phyloP scores from a whole-genome alignment of 2,888 invertebrate genomes.

The Leptogaster cylindrica region DNA sequence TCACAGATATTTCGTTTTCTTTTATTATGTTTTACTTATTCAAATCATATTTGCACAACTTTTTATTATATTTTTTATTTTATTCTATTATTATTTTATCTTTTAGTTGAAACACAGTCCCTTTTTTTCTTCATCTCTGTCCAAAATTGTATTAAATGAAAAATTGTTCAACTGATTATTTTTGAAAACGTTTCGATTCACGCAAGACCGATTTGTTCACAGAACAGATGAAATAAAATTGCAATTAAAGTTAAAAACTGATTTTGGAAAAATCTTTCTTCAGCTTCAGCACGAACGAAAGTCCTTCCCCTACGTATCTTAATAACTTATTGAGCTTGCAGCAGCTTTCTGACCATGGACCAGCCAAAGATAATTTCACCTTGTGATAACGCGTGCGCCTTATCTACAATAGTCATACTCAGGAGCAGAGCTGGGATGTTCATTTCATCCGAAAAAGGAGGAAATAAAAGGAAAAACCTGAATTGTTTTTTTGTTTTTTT shows the following conservation, averaged over 20 bases:
- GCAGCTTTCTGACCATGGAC: constrained; percentile 61
- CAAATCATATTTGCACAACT: background rate
- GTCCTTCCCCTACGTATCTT: constrained; percentile 62
- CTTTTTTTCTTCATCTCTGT: background rate
- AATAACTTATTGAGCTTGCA: constrained; percentile 61
- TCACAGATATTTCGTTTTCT: constrained; percentile 42
- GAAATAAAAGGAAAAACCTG: too few relatives aligned
- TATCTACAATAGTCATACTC: background rate
- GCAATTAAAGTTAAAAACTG: constrained; percentile 26
- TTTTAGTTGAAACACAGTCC: background rate
- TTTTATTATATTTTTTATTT: background rate
- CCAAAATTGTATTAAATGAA: background rate
- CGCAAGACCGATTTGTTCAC: constrained; percentile 6
- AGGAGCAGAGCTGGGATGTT: too few relatives aligned
- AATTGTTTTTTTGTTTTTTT: constrained; percentile 32
- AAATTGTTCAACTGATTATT: background rate
- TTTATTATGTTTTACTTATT: constrained; percentile 20
- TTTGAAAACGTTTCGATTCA: background rate
- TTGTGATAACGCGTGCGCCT: constrained; percentile 17
- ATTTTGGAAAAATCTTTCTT: constrained; percentile 47
- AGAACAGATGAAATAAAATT: constrained; percentile 14
- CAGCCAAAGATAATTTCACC: constrained; percentile 47
- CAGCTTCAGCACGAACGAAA: constrained; percentile 50
- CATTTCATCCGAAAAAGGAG: too few relatives aligned
- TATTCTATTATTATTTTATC: background rate